These are phyloP conservation scores for Neogobius melanostomus DNA, from an alignment of 2,113 vertebrate genomes.

Conservation along the genomic window DNA sequence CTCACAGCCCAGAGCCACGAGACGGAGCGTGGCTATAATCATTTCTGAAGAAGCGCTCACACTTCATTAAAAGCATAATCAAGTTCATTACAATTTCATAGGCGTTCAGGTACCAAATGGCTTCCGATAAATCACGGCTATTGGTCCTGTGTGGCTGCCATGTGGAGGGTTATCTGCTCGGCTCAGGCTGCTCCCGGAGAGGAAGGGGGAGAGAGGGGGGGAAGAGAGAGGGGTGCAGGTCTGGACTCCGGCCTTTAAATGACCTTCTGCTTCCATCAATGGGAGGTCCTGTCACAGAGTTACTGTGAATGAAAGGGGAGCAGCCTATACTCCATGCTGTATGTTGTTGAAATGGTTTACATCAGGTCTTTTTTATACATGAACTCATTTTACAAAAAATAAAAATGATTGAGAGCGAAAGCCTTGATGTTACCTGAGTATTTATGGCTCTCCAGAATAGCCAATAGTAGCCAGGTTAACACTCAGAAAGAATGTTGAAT, in stretches of 20 bases:
- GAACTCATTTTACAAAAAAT: too few relatives aligned
- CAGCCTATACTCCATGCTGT: too few relatives aligned
- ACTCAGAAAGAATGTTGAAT: too few relatives aligned
- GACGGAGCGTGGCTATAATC: slow-evolving; percentile 74
- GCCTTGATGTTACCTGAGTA: too few relatives aligned
- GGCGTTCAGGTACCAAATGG: slow-evolving; percentile 78
- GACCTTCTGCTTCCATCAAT: background rate
- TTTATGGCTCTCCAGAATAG: too few relatives aligned
- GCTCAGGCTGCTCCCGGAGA: slow-evolving; percentile 26
- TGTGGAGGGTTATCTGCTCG: slow-evolving; percentile 47
- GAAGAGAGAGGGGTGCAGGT: slow-evolving; percentile 29
- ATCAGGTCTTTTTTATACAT: too few relatives aligned
- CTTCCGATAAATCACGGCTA: slow-evolving; percentile 75
- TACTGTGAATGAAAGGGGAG: background rate
- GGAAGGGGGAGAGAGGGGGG: slow-evolving; percentile 1
- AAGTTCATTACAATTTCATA: slow-evolving; percentile 82
- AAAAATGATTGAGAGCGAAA: too few relatives aligned
- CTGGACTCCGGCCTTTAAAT: slow-evolving; percentile 12
- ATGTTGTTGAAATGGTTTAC: too few relatives aligned
- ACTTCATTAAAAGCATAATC: slow-evolving; percentile 84
- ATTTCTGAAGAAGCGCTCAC: slow-evolving; percentile 75
- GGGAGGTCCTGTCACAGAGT: background rate
- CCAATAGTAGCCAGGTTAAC: too few relatives aligned
- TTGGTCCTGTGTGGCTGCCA: slow-evolving; percentile 64
- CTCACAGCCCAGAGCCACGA: slow-evolving; percentile 35